Conservation (phyloP, 2,888 invertebrate species). For the Morinoia aosen region DNA sequence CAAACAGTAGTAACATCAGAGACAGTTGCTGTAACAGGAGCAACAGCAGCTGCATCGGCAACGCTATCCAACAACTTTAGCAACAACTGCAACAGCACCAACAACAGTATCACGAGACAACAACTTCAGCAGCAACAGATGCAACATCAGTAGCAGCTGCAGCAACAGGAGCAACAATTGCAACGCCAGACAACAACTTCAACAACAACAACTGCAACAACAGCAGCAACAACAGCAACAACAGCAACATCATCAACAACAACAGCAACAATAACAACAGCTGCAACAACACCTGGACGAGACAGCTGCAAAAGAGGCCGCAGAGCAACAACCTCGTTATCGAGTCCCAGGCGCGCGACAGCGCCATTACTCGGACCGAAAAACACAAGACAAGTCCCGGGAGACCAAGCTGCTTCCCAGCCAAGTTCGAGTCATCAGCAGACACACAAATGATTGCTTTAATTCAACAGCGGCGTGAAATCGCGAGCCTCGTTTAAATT, state of each 20-base stretch:
- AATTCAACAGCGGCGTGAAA: neutral
- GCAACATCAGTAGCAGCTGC: too few relatives aligned
- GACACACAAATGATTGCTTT: neutral
- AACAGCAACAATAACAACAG: neutral
- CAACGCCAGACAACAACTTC: too few relatives aligned
- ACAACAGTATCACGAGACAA: too few relatives aligned
- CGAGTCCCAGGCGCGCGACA: neutral
- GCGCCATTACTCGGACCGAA: neutral
- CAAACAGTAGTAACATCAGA: too few relatives aligned
- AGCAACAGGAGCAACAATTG: too few relatives aligned
- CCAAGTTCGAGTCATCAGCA: neutral
- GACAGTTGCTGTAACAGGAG: too few relatives aligned
- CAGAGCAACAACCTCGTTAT: neutral
- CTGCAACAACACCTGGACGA: neutral
- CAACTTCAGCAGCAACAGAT: too few relatives aligned
- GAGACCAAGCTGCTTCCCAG: neutral
- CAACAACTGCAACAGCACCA: too few relatives aligned
- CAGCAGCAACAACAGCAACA: neutral
- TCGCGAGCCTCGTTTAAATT: conserved; percentile 22
- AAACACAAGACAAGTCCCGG: neutral
- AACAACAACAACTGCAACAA: neutral
- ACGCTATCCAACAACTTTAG: too few relatives aligned
- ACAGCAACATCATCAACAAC: neutral
- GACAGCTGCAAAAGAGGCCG: neutral
- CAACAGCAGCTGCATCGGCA: too few relatives aligned